These are phyloP conservation scores for Mandrillus leucophaeus DNA, from an alignment of 2,113 vertebrate genomes.

Conservation along the genomic window DNA sequence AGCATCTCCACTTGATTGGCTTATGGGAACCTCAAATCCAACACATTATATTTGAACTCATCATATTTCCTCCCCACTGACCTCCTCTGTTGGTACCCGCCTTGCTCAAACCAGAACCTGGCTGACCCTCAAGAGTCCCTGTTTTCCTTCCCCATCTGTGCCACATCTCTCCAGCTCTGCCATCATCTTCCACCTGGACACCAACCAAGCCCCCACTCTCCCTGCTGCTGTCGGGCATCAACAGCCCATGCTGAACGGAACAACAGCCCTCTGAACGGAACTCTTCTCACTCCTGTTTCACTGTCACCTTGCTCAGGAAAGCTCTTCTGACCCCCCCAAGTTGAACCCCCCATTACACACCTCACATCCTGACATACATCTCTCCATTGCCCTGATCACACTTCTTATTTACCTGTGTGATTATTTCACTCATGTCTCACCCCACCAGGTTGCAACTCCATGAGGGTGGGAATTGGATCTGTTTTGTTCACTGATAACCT, in stretches of 20 bases:
- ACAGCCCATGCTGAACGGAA: rapidly evolving
- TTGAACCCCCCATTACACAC: background rate
- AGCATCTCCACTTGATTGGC: too few relatives aligned
- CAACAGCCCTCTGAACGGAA: background rate
- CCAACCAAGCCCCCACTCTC: background rate
- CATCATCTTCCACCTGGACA: background rate
- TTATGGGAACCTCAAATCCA: background rate
- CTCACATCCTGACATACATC: background rate
- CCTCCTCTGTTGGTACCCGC: background rate
- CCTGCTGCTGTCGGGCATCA: too few relatives aligned
- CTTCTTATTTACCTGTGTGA: background rate
- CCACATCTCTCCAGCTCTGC: rapidly evolving
- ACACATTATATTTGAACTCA: background rate
- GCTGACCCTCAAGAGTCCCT: background rate
- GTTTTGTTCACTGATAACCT: background rate
- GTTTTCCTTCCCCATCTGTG: rapidly evolving
- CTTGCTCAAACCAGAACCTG: background rate
- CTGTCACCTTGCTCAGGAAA: background rate
- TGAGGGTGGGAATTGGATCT: background rate
- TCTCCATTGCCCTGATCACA: background rate
- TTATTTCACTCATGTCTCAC: background rate
- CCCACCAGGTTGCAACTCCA: background rate
- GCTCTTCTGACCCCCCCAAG: background rate
- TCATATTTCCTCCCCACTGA: background rate
- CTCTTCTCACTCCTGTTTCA: background rate